Conservation (phyloP, 2,113 vertebrate genomes). For the Melanotaenia duboulayi region DNA sequence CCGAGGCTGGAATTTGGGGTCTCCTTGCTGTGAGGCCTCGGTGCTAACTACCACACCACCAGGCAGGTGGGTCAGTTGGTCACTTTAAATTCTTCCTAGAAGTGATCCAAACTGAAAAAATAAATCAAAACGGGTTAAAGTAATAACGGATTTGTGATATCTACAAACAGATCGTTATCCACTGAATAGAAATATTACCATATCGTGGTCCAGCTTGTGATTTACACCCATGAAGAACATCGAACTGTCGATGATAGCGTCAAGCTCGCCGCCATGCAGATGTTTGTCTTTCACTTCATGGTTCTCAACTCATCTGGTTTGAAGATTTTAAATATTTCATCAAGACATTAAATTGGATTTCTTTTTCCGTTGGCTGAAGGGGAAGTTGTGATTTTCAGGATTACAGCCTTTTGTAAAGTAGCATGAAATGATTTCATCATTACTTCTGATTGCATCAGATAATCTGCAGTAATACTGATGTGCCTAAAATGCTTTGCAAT, state of each 20-base stretch:
- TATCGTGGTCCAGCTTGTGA: no score
- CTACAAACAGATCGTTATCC: no score
- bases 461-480: constrained; percentile 47
- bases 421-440: constrained; percentile 64
- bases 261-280: constrained; percentile 72
- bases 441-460: constrained; percentile 74
- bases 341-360: constrained; percentile 21
- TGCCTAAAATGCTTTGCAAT: constrained; percentile 26
- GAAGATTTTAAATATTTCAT: not conserved
- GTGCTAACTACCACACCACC: no score
- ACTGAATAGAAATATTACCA: no score
- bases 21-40: no score
- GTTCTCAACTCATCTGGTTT: not conserved
- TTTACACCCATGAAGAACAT: no score
- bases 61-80: no score
- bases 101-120: no score
- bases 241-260: not conserved
- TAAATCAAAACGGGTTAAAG: no score
- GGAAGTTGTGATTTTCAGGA: constrained; percentile 31
- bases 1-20: no score
- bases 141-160: no score
- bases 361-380: constrained; percentile 15
- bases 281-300: not conserved
- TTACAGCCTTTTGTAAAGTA: constrained; percentile 52
- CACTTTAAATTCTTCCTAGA: no score